Conservation (phyloP, 2,113 vertebrate genomes). For the Ageneiosus marmoratus region DNA sequence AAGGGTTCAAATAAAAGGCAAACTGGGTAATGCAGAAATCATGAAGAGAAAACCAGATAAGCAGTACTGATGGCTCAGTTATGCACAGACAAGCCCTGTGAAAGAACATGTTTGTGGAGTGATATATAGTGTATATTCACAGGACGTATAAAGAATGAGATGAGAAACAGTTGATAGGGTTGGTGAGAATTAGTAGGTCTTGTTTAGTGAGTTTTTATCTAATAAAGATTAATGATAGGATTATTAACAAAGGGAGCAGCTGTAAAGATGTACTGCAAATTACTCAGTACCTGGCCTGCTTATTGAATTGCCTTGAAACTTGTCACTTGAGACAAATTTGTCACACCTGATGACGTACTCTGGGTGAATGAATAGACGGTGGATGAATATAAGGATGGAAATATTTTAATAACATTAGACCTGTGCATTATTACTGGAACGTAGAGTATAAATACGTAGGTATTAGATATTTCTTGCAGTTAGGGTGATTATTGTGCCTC, state of each 20-base stretch:
- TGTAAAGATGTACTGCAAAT: neutral
- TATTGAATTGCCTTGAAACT: neutral
- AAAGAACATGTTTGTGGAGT: neutral
- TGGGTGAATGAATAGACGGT: neutral
- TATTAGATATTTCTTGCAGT: neutral
- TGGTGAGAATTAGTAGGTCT: neutral
- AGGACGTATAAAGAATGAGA: neutral
- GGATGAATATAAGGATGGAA: neutral
- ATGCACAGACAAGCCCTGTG: neutral
- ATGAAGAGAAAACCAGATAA: neutral
- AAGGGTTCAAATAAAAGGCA: neutral
- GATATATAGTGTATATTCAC: neutral
- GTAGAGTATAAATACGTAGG: neutral
- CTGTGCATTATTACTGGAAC: neutral
- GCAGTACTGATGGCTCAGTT: neutral
- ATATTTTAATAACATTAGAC: neutral
- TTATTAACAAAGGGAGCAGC: neutral
- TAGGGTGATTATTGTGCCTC: neutral
- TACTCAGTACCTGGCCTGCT: neutral
- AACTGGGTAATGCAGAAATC: neutral
- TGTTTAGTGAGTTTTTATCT: neutral
- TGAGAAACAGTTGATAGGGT: neutral
- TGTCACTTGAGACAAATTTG: neutral
- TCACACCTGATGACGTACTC: neutral
- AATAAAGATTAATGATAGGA: neutral